Base-by-base conservation (phyloP, 2,888 invertebrate species). In the Mellilla xanthometata region DNA sequence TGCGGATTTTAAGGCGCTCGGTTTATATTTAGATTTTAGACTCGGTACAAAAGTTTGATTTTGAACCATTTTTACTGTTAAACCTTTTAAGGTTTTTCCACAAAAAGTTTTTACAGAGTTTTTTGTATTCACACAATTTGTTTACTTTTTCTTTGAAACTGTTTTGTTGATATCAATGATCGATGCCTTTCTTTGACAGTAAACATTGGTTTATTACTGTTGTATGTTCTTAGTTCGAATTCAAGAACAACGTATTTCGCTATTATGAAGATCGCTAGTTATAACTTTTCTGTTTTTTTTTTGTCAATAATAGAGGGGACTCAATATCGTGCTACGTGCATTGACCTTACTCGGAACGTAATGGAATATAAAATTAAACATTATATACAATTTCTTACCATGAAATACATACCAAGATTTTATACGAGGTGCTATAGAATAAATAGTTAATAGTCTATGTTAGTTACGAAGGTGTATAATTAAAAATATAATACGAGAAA, bases 201-300 rank as follows among this genome's bases (percentile, higher is more conserved):
- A 47, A 56, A 54, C 68, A 72, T 58, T 76, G 72, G 66, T 76
- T 74, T 72, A 68, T 80, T 78, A 79, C 80, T 77, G n/a, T n/a
- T n/a, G n/a, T 76, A 79, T 63, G 67, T 59, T 56, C 56, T 54
- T 77, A 79, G 74, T 78, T 81, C 58, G 65, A 70, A 73, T 71
- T 75, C 67, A 76, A 73, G 78, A 72, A 76, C 67, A 70, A 66
- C 61, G 53, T 63, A 65, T 59, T 60, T 65, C 69, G 68, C 68
- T 69, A 61, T 72, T 69, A 68, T 68, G 60, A 69, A n/a, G n/a
- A n/a, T n/a, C 67, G 68, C 71, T 68, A 76, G 77, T 79, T 80
- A 74, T 76, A 79, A 74, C 65, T 61, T 68, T 68, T 60, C 72
- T 70, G 53, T 57, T 52, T 54, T 49, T 59, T 72, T 79, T 75